Percentiles rank a stretch among this genome's conserved stretches.
phyloP scores from a whole-genome alignment of 2,113 vertebrate genomes.

The Crotalus horridus region DNA sequence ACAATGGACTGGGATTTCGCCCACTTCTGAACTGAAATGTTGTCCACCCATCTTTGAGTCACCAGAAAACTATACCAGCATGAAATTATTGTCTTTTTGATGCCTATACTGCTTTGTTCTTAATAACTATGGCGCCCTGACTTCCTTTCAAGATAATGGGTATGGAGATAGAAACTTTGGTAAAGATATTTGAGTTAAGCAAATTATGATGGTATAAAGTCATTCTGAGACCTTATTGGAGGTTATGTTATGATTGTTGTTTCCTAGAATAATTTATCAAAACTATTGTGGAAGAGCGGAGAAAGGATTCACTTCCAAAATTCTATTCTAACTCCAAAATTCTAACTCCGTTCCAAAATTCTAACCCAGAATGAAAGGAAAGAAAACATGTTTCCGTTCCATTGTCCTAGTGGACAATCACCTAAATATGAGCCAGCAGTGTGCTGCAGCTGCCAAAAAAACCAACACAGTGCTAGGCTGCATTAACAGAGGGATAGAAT shows the following conservation, averaged over 20 bases:
- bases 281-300: background rate
- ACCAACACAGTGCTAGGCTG: no score
- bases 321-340: background rate
- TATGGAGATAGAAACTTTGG: background rate
- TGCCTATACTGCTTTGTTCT: background rate
- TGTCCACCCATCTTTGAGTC: background rate
- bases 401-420: no score
- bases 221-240: background rate
- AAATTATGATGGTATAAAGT: background rate
- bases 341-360: no score
- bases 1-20: background rate
- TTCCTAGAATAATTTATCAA: background rate
- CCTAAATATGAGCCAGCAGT: no score
- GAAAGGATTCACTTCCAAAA: background rate
- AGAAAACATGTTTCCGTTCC: background rate
- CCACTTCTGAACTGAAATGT: background rate
- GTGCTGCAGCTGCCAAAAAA: no score
- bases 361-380: background rate
- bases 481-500: no score
- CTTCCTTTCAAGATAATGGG: background rate
- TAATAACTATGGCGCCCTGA: background rate
- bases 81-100: background rate
- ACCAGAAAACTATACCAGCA: background rate
- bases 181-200: background rate
- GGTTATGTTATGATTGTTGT: background rate